Percentiles rank a stretch among this genome's conserved stretches.
Evolutionary conservation across 2,888 invertebrate species (phyloP).

Genomic region (Beris chalybata): DNA sequence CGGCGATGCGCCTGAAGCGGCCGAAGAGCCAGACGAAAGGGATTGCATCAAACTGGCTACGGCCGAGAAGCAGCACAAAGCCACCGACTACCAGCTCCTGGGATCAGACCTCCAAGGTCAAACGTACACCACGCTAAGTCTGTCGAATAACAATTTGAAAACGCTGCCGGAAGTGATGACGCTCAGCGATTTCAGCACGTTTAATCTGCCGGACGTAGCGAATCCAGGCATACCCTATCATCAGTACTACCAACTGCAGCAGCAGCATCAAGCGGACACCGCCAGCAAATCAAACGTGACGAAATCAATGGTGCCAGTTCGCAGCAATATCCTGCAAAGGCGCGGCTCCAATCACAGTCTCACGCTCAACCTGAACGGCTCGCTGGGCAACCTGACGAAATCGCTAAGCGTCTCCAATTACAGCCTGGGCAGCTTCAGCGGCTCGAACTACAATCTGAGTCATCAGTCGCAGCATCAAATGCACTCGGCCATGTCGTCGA

Average conservation of each 20-base stretch:
- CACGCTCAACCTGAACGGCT: conserved; percentile 61
- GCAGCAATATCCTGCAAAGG: conserved; percentile 59
- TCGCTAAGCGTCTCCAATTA: conserved; percentile 59
- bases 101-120: conserved; percentile 64
- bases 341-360: conserved; percentile 66
- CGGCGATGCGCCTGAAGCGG: too few relatives aligned
- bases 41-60: not conserved
- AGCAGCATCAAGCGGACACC: not conserved
- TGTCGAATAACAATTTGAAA: conserved; percentile 71
- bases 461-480: conserved; percentile 16
- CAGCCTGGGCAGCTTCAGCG: conserved; percentile 45
- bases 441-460: conserved; percentile 42
- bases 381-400: conserved; percentile 55
- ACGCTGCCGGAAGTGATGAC: conserved; percentile 73
- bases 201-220: conserved; percentile 26
- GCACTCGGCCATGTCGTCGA: conserved; percentile 17
- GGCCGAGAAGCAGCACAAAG: conserved; percentile 18
- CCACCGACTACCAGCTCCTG: conserved; percentile 43
- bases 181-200: conserved; percentile 63
- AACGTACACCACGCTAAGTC: conserved; percentile 63
- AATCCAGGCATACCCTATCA: conserved; percentile 38
- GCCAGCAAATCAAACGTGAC: not conserved
- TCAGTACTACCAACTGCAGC: conserved; percentile 40
- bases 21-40: not conserved
- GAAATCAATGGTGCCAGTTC: not conserved